Percentiles rank a stretch among this genome's conserved stretches.
Conservation (phyloP, 2,888 invertebrate genomes). For the Dorcus parallelipipedus region DNA sequence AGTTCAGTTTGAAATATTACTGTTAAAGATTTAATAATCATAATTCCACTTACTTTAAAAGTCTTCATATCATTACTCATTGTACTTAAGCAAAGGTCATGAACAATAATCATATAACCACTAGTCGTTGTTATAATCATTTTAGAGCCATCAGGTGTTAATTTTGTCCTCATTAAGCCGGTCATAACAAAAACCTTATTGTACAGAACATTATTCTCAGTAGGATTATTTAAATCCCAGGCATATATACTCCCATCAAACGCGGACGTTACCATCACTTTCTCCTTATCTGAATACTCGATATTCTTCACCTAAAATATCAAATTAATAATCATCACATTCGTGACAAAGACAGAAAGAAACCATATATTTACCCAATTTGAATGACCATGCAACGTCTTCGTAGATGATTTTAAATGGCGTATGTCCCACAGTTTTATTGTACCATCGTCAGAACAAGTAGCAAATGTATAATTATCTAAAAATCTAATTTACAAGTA, state of each 20-base stretch:
- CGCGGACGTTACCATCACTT: conserved; percentile 84
- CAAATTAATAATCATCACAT: background rate
- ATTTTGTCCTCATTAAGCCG: conserved; percentile 78
- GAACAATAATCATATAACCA: conserved; percentile 85
- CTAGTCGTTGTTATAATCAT: conserved; percentile 89
- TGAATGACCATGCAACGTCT: conserved; percentile 79
- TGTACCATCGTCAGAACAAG: conserved; percentile 91
- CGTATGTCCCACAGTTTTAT: conserved; percentile 93
- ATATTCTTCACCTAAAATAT: conserved; percentile 73
- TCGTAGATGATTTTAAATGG: conserved; percentile 72
- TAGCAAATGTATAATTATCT: conserved; percentile 83
- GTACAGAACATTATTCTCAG: conserved; percentile 72
- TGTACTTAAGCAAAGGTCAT: conserved; percentile 78
- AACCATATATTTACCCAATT: conserved; percentile 69
- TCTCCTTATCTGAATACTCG: conserved; percentile 82
- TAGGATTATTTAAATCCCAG: conserved; percentile 89
- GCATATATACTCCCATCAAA: conserved; percentile 91
- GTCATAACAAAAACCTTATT: conserved; percentile 84
- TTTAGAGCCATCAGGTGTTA: conserved; percentile 82
- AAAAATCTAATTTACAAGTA: conserved; percentile 64
- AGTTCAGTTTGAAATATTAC: too few relatives aligned
- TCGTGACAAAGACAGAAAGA: background rate
- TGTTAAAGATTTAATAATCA: background rate
- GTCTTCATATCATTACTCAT: conserved; percentile 77
- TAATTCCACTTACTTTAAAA: conserved; percentile 63